These are phyloP conservation scores for Climacteris rufus DNA, from an alignment of 2,113 vertebrate genomes.

Conservation along the genomic window DNA sequence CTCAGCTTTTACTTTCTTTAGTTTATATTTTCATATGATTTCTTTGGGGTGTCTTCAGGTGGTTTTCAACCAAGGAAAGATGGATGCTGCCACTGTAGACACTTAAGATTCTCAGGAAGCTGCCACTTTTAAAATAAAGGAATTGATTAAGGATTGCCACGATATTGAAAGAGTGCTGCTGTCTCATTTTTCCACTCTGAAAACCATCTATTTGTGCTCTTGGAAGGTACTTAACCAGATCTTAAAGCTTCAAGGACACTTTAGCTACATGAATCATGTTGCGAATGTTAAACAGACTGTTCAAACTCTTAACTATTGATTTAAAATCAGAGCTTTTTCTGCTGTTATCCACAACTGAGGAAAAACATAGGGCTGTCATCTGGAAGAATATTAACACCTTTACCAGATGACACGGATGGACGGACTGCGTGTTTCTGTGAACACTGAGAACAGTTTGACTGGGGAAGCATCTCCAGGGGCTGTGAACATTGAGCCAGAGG, in stretches of 20 bases:
- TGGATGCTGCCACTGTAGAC: neutral
- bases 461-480: conserved; percentile 22
- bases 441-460: neutral
- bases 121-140: neutral
- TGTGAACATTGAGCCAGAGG: conserved; percentile 15
- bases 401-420: neutral
- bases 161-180: neutral
- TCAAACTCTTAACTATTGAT: conserved; percentile 7
- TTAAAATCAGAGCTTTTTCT: conserved; percentile 20
- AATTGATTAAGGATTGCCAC: neutral
- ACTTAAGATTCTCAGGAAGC: neutral
- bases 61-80: neutral
- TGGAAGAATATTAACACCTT: conserved; percentile 53
- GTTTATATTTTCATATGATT: neutral
- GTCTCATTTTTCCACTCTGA: neutral
- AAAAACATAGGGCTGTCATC: neutral
- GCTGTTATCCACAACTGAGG: neutral
- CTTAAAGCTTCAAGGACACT: neutral
- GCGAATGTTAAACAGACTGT: neutral
- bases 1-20: neutral
- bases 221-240: neutral
- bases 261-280: neutral
- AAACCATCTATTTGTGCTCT: neutral
- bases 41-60: neutral
- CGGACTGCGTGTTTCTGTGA: neutral